Conservation (phyloP, 2,113 vertebrate genomes). For the Caloenas nicobarica region DNA sequence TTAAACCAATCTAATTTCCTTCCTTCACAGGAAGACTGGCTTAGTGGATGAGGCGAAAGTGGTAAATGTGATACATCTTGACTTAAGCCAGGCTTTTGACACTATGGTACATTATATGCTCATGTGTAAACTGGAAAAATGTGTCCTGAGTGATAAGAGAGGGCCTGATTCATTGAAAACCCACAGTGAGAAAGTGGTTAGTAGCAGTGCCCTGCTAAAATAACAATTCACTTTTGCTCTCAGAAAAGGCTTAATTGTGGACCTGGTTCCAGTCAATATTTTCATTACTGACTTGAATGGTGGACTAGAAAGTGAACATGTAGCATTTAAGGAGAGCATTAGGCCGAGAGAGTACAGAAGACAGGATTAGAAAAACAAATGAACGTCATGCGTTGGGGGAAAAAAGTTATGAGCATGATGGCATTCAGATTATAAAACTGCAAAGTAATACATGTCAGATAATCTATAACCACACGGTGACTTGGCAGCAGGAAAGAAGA, state of each 20-base stretch:
- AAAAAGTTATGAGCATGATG: not conserved
- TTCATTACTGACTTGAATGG: not conserved
- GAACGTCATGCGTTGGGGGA: not conserved
- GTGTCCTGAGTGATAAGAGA: not conserved
- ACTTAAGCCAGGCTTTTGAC: not conserved
- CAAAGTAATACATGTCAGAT: not conserved
- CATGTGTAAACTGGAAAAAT: not conserved
- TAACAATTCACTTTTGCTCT: not conserved
- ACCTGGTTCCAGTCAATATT: not conserved
- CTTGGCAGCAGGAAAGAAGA: not conserved
- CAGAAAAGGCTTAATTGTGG: not conserved
- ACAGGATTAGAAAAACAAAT: not conserved
- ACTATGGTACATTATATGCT: not conserved
- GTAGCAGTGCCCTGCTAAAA: not conserved
- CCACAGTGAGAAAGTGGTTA: not conserved
- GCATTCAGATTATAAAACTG: not conserved
- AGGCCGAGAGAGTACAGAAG: not conserved
- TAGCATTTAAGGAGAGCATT: not conserved
- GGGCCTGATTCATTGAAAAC: not conserved
- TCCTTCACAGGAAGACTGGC: not conserved
- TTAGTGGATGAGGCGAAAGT: not conserved
- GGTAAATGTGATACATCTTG: not conserved
- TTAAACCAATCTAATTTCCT: constrained; percentile 19
- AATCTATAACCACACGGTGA: not conserved
- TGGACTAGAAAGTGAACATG: not conserved